These are phyloP conservation scores for Aphodius sticticus DNA, from an alignment of 2,888 invertebrate genomes.

Conservation along the genomic window DNA sequence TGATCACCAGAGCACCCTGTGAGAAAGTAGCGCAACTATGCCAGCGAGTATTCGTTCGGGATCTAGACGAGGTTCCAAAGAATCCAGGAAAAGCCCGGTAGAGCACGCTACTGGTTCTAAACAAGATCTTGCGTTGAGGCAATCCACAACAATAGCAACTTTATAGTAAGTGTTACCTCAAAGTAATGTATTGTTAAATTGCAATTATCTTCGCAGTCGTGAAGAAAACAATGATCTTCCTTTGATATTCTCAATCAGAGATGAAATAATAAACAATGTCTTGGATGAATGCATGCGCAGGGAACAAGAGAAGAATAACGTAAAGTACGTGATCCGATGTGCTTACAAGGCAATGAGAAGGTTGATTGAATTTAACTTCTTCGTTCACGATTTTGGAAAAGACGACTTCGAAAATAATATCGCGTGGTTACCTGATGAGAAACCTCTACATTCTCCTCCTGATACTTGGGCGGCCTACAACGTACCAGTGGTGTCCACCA, in stretches of 20 bases:
- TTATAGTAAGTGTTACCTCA: background rate
- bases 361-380: slow-evolving; percentile 36
- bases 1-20: slow-evolving; percentile 7
- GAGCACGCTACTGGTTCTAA: slow-evolving; percentile 16
- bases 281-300: slow-evolving; percentile 32
- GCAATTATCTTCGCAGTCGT: background rate
- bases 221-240: slow-evolving; percentile 14
- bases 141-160: background rate
- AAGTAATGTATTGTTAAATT: background rate
- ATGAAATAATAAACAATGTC: slow-evolving; percentile 33
- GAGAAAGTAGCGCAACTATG: background rate
- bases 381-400: slow-evolving; percentile 34
- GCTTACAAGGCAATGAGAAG: slow-evolving; percentile 35
- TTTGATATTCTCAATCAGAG: slow-evolving; percentile 30
- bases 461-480: slow-evolving; percentile 40
- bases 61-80: slow-evolving; percentile 11
- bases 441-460: slow-evolving; percentile 35
- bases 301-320: slow-evolving; percentile 31
- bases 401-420: slow-evolving; percentile 29
- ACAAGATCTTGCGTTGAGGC: background rate
- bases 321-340: slow-evolving; percentile 36
- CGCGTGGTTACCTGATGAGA: slow-evolving; percentile 34
- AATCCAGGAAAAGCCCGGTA: slow-evolving; percentile 10
- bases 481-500: slow-evolving; percentile 27
- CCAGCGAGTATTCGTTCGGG: slow-evolving; percentile 11